Conservation (phyloP, 2,888 invertebrate genomes). For the Timandra comae region DNA sequence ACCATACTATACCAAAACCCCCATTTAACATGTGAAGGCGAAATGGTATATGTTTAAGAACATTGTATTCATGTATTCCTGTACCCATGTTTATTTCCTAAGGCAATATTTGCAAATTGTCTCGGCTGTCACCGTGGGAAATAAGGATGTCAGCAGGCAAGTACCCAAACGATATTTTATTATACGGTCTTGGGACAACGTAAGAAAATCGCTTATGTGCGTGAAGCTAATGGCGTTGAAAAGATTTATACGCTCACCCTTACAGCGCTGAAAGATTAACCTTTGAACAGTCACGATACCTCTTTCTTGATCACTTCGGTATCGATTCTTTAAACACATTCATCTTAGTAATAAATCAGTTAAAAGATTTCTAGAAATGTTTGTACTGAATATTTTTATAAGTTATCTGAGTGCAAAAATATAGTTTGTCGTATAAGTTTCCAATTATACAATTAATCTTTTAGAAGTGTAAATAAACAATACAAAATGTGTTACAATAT, state of each 20-base stretch:
- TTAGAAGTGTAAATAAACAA: no score
- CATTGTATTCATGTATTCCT: constrained; percentile 4
- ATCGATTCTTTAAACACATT: neutral
- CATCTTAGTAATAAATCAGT: no score
- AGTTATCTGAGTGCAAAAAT: no score
- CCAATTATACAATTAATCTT: no score
- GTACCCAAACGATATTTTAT: constrained; percentile 36
- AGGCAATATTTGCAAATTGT: constrained; percentile 16
- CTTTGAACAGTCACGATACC: constrained; percentile 19
- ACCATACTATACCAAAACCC: no score
- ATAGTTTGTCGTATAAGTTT: no score
- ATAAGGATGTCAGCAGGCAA: constrained; percentile 30
- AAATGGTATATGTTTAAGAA: constrained; percentile 1
- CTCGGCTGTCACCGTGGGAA: constrained; percentile 17
- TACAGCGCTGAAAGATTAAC: constrained; percentile 18
- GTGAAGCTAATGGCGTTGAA: constrained; percentile 49
- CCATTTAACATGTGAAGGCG: neutral
- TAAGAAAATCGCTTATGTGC: constrained; percentile 38
- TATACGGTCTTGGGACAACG: constrained; percentile 25
- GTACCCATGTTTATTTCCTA: constrained; percentile 11
- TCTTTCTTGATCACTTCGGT: constrained; percentile 15
- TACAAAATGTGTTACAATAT: no score
- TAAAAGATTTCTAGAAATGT: no score
- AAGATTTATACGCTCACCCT: constrained; percentile 34
- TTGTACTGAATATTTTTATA: no score